Conservation (phyloP, 1,140 invertebrate genomes). For the Oscheius sp. region DNA sequence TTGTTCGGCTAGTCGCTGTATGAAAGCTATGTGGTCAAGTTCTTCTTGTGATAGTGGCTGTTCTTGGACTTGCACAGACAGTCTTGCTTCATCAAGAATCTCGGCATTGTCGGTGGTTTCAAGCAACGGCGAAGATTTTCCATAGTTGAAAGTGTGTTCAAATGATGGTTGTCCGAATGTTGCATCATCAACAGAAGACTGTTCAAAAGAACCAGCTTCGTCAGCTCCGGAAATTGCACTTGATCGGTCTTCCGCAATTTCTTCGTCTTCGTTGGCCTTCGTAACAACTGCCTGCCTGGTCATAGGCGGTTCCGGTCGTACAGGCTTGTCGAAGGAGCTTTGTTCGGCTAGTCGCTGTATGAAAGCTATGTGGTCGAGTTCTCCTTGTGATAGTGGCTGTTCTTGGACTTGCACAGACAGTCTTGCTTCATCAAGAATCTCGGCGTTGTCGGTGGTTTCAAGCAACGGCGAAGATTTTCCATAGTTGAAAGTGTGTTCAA, state of each 20-base stretch:
- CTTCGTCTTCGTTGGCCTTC: background rate
- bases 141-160: slow-evolving; percentile 18
- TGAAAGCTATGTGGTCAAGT: slow-evolving; percentile 1
- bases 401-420: background rate
- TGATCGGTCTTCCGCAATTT: background rate
- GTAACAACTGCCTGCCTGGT: background rate
- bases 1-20: background rate
- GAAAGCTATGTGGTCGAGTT: slow-evolving; percentile 35
- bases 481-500: background rate
- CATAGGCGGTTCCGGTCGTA: background rate
- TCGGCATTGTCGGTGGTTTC: slow-evolving; percentile 6
- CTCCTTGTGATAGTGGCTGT: slow-evolving; percentile 22
- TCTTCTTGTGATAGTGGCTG: slow-evolving; percentile 28
- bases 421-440: background rate
- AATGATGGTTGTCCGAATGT: slow-evolving; percentile 1
- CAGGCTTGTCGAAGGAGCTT: slow-evolving; percentile 22
- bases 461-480: slow-evolving; percentile 13
- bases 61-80: background rate
- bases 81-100: slow-evolving; percentile 7
- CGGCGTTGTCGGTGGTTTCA: background rate
- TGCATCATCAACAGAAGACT: slow-evolving; percentile 1
- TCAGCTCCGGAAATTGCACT: slow-evolving; percentile 25
- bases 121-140: slow-evolving; percentile 2
- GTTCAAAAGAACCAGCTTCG: background rate
- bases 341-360: slow-evolving; percentile 33